These are phyloP conservation scores for Proteles cristata DNA, from an alignment of 2,113 vertebrate genomes.

Conservation along the genomic window DNA sequence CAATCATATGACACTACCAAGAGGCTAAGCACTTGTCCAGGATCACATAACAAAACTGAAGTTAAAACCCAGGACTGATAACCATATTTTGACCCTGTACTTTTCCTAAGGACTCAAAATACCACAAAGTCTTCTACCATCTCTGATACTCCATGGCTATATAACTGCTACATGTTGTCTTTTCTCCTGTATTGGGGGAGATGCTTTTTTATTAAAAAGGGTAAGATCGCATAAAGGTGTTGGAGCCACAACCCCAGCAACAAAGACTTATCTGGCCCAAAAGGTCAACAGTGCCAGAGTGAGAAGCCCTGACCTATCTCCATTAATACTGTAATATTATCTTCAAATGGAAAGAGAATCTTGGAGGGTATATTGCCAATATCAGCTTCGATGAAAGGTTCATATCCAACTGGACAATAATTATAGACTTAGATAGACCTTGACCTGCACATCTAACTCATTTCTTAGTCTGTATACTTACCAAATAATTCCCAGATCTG, in stretches of 20 bases:
- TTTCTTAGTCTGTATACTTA: slow-evolving; percentile 4
- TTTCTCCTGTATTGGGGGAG: neutral
- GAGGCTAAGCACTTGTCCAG: neutral
- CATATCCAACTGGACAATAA: neutral
- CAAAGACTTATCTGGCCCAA: neutral
- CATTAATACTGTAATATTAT: neutral
- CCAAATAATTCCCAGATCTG: neutral
- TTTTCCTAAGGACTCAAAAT: neutral
- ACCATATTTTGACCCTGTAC: neutral
- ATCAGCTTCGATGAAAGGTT: neutral
- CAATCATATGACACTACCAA: neutral
- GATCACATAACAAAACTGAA: neutral
- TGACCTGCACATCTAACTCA: neutral
- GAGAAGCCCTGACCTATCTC: neutral
- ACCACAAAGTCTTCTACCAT: neutral
- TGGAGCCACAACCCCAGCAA: neutral
- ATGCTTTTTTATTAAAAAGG: neutral
- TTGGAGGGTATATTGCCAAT: neutral
- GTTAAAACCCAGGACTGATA: neutral
- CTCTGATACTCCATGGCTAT: neutral
- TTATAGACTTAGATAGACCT: neutral
- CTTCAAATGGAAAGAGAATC: neutral
- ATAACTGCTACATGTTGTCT: neutral
- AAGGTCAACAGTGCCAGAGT: neutral
- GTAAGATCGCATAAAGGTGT: neutral